These are phyloP conservation scores for Tenthredo scrophulariae DNA, from an alignment of 2,888 invertebrate genomes.

Conservation along the genomic window DNA sequence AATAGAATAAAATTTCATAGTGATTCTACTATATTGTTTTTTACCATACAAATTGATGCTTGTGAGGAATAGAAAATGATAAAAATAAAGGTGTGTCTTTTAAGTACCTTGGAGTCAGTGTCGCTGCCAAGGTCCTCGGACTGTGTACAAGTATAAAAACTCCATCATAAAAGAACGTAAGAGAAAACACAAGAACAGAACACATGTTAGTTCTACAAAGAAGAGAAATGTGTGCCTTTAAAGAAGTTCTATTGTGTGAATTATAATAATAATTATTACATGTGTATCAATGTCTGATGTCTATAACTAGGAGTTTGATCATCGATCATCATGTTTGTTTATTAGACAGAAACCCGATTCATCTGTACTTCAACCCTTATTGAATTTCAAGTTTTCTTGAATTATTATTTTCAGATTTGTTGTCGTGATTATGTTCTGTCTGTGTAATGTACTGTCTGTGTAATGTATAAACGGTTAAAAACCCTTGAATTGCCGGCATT, in stretches of 20 bases:
- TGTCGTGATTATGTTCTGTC: background rate
- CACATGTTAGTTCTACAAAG: slow-evolving; percentile 15
- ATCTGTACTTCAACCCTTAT: background rate
- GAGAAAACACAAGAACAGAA: slow-evolving; percentile 24
- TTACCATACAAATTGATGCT: slow-evolving; percentile 38
- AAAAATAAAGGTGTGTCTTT: slow-evolving; percentile 10
- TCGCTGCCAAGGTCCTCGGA: slow-evolving; percentile 50
- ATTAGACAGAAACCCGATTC: background rate
- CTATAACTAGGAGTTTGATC: background rate
- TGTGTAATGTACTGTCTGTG: background rate
- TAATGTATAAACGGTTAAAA: background rate
- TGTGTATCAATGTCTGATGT: slow-evolving; percentile 6
- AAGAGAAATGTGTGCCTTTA: slow-evolving; percentile 8
- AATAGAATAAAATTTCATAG: background rate
- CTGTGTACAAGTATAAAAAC: slow-evolving; percentile 36
- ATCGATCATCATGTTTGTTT: background rate
- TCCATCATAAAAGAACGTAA: slow-evolving; percentile 32
- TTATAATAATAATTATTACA: background rate
- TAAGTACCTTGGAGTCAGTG: slow-evolving; percentile 50
- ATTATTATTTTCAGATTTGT: background rate
- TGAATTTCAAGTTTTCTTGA: background rate
- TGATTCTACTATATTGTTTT: background rate
- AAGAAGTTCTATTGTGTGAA: background rate
- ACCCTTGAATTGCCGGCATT: background rate
- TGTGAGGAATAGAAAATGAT: background rate